phyloP scores from a whole-genome alignment of 2,113 vertebrate species.

The Tupaia chinensis region DNA sequence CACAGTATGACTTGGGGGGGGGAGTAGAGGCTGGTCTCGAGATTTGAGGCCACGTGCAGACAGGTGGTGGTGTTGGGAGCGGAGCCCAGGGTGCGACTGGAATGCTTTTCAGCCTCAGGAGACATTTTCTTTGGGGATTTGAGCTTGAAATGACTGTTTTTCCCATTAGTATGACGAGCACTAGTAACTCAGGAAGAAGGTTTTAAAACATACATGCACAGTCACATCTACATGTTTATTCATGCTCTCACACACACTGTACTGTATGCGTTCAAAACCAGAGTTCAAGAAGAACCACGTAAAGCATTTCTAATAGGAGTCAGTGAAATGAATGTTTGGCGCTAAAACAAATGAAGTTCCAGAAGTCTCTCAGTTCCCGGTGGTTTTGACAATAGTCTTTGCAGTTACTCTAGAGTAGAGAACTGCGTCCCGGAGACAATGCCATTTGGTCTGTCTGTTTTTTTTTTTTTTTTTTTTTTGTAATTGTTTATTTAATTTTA shows the following conservation, averaged over 20 bases:
- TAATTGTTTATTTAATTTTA: background rate
- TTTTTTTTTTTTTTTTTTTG: background rate
- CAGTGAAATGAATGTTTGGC: background rate
- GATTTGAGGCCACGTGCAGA: slow-evolving; percentile 62
- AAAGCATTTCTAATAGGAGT: background rate
- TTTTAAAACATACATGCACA: slow-evolving; percentile 63
- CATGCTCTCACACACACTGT: too few relatives aligned
- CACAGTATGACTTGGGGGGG: slow-evolving; percentile 60
- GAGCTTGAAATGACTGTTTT: slow-evolving; percentile 81
- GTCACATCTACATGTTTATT: background rate
- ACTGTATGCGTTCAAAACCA: background rate
- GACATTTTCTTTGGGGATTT: slow-evolving; percentile 71
- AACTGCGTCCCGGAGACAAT: background rate
- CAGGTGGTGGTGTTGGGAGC: background rate
- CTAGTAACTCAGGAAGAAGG: slow-evolving; percentile 69
- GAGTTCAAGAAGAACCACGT: background rate
- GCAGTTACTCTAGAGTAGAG: background rate
- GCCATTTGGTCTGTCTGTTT: background rate
- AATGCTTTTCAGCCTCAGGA: slow-evolving; percentile 45
- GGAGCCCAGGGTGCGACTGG: slow-evolving; percentile 11
- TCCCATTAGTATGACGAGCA: slow-evolving; percentile 70
- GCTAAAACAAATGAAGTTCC: background rate
- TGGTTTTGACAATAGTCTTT: background rate
- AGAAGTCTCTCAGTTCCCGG: background rate
- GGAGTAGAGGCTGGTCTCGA: slow-evolving; percentile 64